These are phyloP conservation scores for Cranoglanis bouderius DNA, from an alignment of 2,113 vertebrate species.

Conservation along the genomic window DNA sequence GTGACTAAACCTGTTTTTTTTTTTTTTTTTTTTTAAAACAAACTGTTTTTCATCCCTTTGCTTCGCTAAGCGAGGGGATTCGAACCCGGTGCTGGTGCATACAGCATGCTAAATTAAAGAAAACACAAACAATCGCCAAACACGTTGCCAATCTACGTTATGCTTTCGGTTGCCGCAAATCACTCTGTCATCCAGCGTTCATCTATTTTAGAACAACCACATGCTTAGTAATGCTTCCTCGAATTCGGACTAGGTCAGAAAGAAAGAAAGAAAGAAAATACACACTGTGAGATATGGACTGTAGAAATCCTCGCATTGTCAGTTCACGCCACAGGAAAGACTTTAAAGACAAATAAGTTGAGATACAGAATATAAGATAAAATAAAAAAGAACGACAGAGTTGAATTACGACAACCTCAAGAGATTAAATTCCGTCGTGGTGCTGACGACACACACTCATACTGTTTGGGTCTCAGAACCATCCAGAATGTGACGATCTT, in stretches of 20 bases:
- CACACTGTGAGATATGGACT: neutral
- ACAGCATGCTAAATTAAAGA: neutral
- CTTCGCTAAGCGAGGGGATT: constrained; percentile 4
- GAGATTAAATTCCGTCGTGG: constrained; percentile 12
- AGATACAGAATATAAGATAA: neutral
- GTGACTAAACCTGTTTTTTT: constrained; percentile 55
- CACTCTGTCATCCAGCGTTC: neutral
- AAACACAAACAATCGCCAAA: neutral
- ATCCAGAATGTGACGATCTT: neutral
- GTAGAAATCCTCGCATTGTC: neutral
- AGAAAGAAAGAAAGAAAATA: neutral
- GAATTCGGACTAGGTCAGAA: neutral
- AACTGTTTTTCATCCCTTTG: constrained; percentile 56
- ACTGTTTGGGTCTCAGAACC: constrained; percentile 32
- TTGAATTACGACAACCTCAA: constrained; percentile 7
- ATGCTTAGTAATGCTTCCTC: constrained; percentile 15
- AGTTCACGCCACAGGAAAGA: neutral
- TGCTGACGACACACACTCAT: neutral
- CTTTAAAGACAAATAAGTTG: neutral
- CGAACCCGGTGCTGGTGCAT: constrained; percentile 11
- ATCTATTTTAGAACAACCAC: neutral
- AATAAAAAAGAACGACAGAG: neutral
- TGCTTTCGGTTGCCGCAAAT: neutral
- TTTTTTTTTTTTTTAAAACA: too few species aligned
- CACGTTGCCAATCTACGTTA: neutral